Evolutionary conservation across 1,140 invertebrate genomes (phyloP), one percentile per base, ranked within the genome.

Genomic region (Reticulitermes speratus): DNA sequence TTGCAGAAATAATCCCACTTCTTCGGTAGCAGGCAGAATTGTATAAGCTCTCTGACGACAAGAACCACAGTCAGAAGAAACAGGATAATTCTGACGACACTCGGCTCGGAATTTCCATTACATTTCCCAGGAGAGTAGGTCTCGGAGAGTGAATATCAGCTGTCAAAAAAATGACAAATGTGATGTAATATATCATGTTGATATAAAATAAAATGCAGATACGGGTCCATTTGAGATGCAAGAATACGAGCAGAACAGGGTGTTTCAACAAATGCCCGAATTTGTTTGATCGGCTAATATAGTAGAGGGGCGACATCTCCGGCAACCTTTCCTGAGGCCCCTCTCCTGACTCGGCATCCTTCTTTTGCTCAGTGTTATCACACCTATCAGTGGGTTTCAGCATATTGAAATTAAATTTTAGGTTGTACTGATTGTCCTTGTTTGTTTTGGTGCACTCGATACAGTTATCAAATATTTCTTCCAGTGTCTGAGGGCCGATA

Each of bases 221-320:
- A 86, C 94, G 92, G 88, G 95, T 93, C 96, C 96, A 97, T 90
- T 97, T 97, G 25, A 97, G 91, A 89, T 95, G 95, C 2, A 97
- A 89, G 88, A 97, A 96, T 87, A 95, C 96, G 0, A 95, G 94
- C 14, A 97, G 93, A 0, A 97, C 90, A 2, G 96, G 96, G 91
- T 97, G 96, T 88, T 94, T 95, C 6, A 97, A 90, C n/a, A 97
- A 90, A 86, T 94, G 92, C 55, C 93, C 92, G 45, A 95, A 90
- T 85, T 94, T 93, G 82, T 92, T 92, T 32, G 94, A 93, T 87
- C 93, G 90, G 52, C 94, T 94, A 88, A 97, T 95, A 87, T 94
- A 95, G 11, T 93, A 89, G 3, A 96, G 91, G 8, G 95, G 89
- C 16, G 93, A 91, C 89, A 93, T 94, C 92, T 96, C 94, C 82